Percentiles rank a stretch among this genome's conserved stretches.
phyloP scores from a whole-genome alignment of 2,797 vertebrate genomes.

The Paguma larvata region DNA sequence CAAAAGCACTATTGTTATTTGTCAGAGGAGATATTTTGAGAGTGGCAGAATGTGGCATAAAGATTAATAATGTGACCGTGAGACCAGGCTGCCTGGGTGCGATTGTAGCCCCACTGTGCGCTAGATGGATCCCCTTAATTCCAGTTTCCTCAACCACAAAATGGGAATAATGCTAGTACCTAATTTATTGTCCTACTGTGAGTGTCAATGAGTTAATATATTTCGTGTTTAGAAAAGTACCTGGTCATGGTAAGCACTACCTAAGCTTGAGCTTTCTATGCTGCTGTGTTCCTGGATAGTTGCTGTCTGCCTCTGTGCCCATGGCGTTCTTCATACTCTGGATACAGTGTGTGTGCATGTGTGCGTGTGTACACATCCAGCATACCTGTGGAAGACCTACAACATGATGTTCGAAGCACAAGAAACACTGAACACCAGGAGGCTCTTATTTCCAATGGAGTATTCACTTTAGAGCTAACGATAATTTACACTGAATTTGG shows the following conservation, averaged over 20 bases:
- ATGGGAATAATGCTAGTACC: not conserved
- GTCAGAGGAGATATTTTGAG: not conserved
- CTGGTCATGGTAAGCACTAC: not conserved
- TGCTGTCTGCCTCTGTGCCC: not conserved
- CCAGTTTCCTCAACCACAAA: not conserved
- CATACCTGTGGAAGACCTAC: not conserved
- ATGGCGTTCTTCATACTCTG: not conserved
- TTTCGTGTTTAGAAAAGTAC: not conserved
- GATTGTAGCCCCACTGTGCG: not conserved
- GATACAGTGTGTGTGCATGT: no score
- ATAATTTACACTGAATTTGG: not conserved
- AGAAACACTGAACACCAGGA: not conserved
- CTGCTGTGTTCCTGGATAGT: not conserved
- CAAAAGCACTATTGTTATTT: not conserved
- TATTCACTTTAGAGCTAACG: not conserved
- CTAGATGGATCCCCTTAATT: not conserved
- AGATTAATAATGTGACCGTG: not conserved
- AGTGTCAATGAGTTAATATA: not conserved
- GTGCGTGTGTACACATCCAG: fast-evolving
- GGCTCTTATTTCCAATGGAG: not conserved
- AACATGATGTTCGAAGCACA: not conserved
- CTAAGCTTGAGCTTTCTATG: not conserved
- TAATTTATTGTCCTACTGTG: not conserved
- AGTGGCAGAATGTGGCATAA: not conserved
- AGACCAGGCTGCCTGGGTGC: not conserved